phyloP scores from a whole-genome alignment of 2,797 vertebrate genomes.

The Thaleichthys pacificus region DNA sequence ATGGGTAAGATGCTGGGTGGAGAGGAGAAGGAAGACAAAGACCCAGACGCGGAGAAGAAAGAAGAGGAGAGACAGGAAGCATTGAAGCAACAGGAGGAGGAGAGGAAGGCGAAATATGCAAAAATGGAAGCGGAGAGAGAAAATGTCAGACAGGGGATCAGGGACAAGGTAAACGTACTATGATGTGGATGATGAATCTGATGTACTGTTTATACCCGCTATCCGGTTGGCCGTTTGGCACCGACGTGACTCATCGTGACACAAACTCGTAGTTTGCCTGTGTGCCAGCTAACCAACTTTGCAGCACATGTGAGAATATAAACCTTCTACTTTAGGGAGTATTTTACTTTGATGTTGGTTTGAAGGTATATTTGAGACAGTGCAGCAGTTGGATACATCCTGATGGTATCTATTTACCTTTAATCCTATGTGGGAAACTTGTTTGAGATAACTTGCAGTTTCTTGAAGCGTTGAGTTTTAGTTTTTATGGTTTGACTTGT shows the following conservation, averaged over 20 bases:
- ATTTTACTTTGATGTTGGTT: too few relatives aligned
- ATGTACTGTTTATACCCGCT: neutral
- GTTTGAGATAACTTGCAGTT: too few relatives aligned
- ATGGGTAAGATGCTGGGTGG: conserved; percentile 99
- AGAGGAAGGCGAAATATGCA: conserved; percentile 96
- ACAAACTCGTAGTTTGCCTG: neutral
- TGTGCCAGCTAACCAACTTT: neutral
- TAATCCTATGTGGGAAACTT: too few relatives aligned
- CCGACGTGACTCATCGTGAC: neutral
- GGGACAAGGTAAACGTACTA: conserved; percentile 86
- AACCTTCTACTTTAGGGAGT: too few relatives aligned
- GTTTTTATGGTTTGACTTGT: too few relatives aligned
- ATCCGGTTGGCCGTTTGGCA: neutral
- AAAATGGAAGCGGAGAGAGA: conserved; percentile 97
- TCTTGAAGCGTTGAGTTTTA: too few relatives aligned
- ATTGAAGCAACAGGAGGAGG: conserved; percentile 93
- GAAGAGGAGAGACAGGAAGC: conserved; percentile 97
- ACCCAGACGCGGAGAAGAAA: conserved; percentile 95
- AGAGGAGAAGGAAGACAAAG: conserved; percentile 96
- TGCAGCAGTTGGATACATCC: too few relatives aligned
- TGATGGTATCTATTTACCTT: too few relatives aligned
- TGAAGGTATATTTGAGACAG: too few relatives aligned
- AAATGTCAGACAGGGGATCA: conserved; percentile 92
- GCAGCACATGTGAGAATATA: too few relatives aligned
- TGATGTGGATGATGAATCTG: neutral